Evolutionary conservation across 1,140 invertebrate genomes (phyloP).

Genomic region (Ooceraea biroi): DNA sequence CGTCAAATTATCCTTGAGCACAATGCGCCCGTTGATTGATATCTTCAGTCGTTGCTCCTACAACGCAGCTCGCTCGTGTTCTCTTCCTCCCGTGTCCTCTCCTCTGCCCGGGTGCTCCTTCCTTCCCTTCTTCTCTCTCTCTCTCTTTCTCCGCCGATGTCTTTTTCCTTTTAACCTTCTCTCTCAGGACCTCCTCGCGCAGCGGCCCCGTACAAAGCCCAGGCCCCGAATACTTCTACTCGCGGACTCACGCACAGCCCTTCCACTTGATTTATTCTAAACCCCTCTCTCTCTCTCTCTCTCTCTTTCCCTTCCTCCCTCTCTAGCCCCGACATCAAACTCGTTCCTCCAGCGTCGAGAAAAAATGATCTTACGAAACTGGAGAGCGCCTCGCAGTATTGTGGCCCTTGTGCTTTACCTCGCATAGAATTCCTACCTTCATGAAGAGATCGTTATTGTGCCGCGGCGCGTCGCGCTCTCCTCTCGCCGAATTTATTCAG

Average conservation of each 20-base stretch:
- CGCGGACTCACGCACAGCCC: constrained; percentile 70
- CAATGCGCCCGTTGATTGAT: constrained; percentile 82
- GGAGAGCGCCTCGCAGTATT: constrained; percentile 43
- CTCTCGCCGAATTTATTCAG: constrained; percentile 13
- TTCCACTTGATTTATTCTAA: constrained; percentile 79
- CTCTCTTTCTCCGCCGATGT: constrained; percentile 31
- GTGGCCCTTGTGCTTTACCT: not conserved
- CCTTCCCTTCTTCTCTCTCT: constrained; percentile 11
- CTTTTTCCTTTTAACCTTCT: constrained; percentile 64
- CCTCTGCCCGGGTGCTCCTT: constrained; percentile 28
- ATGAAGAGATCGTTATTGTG: constrained; percentile 53
- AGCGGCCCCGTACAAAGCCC: constrained; percentile 76
- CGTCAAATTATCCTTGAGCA: constrained; percentile 81
- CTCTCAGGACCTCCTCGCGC: constrained; percentile 51
- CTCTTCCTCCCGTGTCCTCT: constrained; percentile 39
- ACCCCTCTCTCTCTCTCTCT: constrained; percentile 45
- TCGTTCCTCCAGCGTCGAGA: constrained; percentile 45
- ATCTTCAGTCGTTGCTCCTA: constrained; percentile 79
- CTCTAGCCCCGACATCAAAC: constrained; percentile 30
- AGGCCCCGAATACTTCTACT: constrained; percentile 74
- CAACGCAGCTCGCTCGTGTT: constrained; percentile 59
- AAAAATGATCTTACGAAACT: constrained; percentile 65
- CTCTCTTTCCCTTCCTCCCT: constrained; percentile 33
- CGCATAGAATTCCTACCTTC: constrained; percentile 14
- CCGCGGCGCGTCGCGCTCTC: constrained; percentile 12